Evolutionary conservation across 2,797 vertebrate genomes (phyloP).

Genomic region (Limosa lapponica): DNA sequence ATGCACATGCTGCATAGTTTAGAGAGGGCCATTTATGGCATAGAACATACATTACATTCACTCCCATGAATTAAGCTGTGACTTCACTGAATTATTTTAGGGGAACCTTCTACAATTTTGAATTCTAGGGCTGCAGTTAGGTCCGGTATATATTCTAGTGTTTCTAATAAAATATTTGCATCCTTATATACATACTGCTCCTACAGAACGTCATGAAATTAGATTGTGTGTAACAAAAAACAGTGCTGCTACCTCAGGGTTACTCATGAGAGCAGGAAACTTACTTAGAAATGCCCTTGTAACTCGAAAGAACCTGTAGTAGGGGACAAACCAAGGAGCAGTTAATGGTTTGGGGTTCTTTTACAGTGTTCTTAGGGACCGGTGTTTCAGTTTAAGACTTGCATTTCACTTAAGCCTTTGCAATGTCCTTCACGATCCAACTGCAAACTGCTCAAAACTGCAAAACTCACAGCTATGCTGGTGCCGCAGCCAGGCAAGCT

Average conservation of each 20-base stretch:
- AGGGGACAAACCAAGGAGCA: not conserved
- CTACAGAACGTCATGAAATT: not conserved
- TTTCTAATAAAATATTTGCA: not conserved
- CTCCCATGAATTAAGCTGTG: not conserved
- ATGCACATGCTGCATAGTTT: not conserved
- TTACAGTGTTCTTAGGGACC: not conserved
- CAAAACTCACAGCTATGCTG: not conserved
- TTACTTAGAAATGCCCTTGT: not conserved
- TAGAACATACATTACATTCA: not conserved
- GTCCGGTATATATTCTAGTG: not conserved
- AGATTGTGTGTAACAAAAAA: not conserved
- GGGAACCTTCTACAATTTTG: not conserved
- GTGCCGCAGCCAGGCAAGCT: not conserved
- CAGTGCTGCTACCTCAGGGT: not conserved
- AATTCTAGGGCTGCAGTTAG: not conserved
- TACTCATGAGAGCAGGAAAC: not conserved
- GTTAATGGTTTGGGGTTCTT: not conserved
- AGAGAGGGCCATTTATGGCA: not conserved
- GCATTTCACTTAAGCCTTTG: not conserved
- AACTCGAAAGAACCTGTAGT: not conserved
- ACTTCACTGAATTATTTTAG: not conserved
- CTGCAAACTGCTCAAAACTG: not conserved
- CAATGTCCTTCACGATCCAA: not conserved
- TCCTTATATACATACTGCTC: not conserved
- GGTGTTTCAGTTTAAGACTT: not conserved